These are phyloP conservation scores for Palythoa grandis DNA, from an alignment of 92 coral and sea anemone genomes.

Conservation along the genomic window DNA sequence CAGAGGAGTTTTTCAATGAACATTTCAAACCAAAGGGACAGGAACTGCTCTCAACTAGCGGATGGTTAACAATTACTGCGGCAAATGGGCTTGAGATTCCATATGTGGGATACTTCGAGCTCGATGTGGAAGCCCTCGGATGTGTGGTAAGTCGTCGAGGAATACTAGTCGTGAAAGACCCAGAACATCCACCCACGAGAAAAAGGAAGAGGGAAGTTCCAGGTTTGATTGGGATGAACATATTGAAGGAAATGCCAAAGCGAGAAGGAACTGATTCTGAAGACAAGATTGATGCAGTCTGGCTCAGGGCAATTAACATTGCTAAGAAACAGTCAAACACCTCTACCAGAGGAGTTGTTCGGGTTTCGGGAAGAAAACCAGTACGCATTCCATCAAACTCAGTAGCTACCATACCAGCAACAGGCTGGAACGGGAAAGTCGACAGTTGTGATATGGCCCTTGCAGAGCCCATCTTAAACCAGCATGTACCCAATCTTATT, in stretches of 20 bases:
- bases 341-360: slow-evolving; percentile 58
- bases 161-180: slow-evolving; percentile 64
- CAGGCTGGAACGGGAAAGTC: slow-evolving; percentile 54
- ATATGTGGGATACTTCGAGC: slow-evolving; percentile 65
- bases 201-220: slow-evolving; percentile 58
- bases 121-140: slow-evolving; percentile 69
- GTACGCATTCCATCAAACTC: slow-evolving; percentile 61
- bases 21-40: slow-evolving; percentile 69
- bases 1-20: slow-evolving; percentile 66
- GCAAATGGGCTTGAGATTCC: slow-evolving; percentile 69
- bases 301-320: slow-evolving; percentile 54
- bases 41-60: slow-evolving; percentile 64
- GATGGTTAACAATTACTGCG: slow-evolving; percentile 64
- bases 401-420: slow-evolving; percentile 55
- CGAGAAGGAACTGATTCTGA: slow-evolving; percentile 23
- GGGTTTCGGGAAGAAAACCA: slow-evolving; percentile 50
- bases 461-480: slow-evolving; percentile 56
- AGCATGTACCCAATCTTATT: slow-evolving; percentile 48
- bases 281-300: slow-evolving; percentile 34
- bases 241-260: slow-evolving; percentile 52
- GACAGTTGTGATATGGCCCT: slow-evolving; percentile 43
- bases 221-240: slow-evolving; percentile 78
- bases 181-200: slow-evolving; percentile 48
- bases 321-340: slow-evolving; percentile 22
- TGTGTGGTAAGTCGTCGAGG: slow-evolving; percentile 61